Base-by-base conservation (phyloP, 2,797 vertebrate species). In the Streptopelia turtur region DNA sequence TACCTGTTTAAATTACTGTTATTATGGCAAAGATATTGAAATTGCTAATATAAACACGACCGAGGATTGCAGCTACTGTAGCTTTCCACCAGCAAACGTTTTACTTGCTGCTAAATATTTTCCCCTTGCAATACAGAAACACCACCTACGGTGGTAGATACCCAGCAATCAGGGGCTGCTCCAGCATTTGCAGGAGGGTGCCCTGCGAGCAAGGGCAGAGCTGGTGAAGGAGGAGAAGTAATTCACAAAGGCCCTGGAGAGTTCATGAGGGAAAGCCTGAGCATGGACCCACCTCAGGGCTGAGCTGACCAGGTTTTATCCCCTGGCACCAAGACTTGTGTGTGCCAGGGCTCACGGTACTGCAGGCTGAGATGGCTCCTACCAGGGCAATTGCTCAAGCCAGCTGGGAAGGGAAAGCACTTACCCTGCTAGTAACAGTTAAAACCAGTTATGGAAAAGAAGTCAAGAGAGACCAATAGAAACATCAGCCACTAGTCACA, bases 1-100 rank as follows among this genome's bases (percentile, higher is more conserved):
- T 14, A 91, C 76, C 91, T 78, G 56, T 20, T 85, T 37, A 75
- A 94, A 93, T 83, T 68, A 89, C 65, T 71, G 82, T 66, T 89
- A 74, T 91, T 80, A 93, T 0, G 5, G 60, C 49, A 85, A 64
- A 85, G 68, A 83, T 28, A 60, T 0, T 60, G 49, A 80, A 83
- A 81, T 80, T 60, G 52, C 57, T 68, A 60, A 70, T 41, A 16
- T 8, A 83, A 87, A 93, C 69, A 63, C 47, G 72, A 41, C 17
- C 0, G 1, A 63, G 53, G 35, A 33, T 3, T 56, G 79, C 52
- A 83, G 60, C 70, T 60, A 52, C 81, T 52, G 50, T 5, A 37
- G 70, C 74, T 66, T 72, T 92, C 74, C n/a, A 71, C 16, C 52
- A 90, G 74, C 61, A 59, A 79, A 50, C 0, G 3, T 31, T 72